phyloP scores from a whole-genome alignment of 2,797 vertebrate genomes.

The Gymnoscopelus braueri region DNA sequence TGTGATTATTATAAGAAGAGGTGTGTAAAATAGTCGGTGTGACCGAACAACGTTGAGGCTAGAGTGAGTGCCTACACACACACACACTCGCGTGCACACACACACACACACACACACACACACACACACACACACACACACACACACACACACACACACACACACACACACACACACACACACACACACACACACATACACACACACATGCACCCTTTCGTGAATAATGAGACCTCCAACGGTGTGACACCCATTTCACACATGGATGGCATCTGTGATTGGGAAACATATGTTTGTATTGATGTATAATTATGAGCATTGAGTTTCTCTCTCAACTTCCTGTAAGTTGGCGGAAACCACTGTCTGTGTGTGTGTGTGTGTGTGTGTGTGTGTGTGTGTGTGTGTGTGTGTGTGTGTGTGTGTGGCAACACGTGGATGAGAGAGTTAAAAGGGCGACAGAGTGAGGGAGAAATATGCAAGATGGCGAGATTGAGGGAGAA shows the following conservation, averaged over 20 bases:
- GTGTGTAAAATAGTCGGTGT: slow-evolving; percentile 38
- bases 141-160: slow-evolving; percentile 24
- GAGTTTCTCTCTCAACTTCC: slow-evolving; percentile 51
- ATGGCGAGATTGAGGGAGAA: slow-evolving; percentile 34
- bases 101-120: too few species aligned
- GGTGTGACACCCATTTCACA: slow-evolving; percentile 84
- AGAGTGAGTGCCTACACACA: slow-evolving; percentile 38
- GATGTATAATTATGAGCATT: slow-evolving; percentile 83
- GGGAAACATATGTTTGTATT: slow-evolving; percentile 82
- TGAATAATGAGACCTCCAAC: slow-evolving; percentile 76
- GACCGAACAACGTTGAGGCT: slow-evolving; percentile 47
- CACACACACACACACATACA: slow-evolving; percentile 19
- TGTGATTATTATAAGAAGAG: slow-evolving; percentile 41
- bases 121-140: not conserved
- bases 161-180: slow-evolving; percentile 23
- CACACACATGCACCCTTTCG: slow-evolving; percentile 24
- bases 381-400: not conserved
- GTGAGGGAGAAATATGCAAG: slow-evolving; percentile 35
- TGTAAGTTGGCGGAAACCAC: slow-evolving; percentile 69
- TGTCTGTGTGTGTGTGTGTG: slow-evolving; percentile 49
- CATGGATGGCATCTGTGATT: slow-evolving; percentile 81
- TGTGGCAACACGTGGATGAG: not conserved
- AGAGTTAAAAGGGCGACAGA: not conserved
- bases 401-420: slow-evolving; percentile 19
- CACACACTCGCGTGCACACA: slow-evolving; percentile 17